These are phyloP conservation scores for Oedothorax gibbosus DNA, from an alignment of 1,140 invertebrate genomes.

Conservation along the genomic window DNA sequence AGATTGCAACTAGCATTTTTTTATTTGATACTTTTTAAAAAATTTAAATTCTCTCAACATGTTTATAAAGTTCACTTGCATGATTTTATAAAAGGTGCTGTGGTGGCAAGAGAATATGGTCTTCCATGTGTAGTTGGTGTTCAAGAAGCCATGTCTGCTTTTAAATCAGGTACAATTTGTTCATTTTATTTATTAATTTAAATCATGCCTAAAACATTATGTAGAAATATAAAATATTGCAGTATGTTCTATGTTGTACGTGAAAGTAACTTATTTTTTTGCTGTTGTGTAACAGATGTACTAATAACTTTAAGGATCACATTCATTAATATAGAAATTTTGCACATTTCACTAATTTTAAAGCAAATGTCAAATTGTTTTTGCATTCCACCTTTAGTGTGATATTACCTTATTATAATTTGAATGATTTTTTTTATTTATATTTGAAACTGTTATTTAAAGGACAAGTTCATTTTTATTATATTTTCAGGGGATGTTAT, in stretches of 20 bases:
- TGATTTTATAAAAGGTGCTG: constrained; percentile 72
- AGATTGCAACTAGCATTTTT: background rate
- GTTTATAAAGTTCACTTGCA: background rate
- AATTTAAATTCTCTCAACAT: background rate
- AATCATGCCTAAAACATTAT: background rate
- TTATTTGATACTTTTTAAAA: background rate
- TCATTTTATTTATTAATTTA: background rate
- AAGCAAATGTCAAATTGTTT: background rate
- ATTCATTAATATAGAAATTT: background rate
- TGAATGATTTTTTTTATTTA: background rate
- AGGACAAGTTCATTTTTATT: background rate
- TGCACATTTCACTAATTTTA: background rate
- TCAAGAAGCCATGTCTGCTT: constrained; percentile 75
- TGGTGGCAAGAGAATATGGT: constrained; percentile 87
- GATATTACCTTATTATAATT: background rate
- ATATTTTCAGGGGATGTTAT: constrained; percentile 32
- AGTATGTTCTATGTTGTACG: background rate
- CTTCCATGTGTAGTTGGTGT: constrained; percentile 86
- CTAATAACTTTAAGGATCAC: background rate
- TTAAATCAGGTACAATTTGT: constrained; percentile 74
- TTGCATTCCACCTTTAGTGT: background rate
- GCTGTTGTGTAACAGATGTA: background rate
- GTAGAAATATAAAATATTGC: background rate
- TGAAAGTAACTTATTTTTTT: background rate
- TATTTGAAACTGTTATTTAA: background rate